phyloP scores from a whole-genome alignment of 1,140 invertebrate species.

The Ceratina australensis region DNA sequence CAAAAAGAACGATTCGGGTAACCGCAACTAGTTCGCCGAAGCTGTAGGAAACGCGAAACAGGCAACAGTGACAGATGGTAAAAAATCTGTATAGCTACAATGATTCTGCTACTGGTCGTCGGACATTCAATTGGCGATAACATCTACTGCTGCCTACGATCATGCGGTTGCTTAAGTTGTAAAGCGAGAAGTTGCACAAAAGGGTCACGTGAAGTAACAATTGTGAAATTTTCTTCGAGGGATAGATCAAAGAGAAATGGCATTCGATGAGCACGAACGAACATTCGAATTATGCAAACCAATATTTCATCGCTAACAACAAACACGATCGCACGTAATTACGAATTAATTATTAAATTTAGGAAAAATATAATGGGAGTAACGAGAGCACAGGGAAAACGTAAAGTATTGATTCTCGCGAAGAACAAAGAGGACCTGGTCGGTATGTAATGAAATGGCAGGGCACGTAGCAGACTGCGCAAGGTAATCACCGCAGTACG shows the following conservation, averaged over 20 bases:
- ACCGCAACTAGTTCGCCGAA: neutral
- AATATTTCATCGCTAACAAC: neutral
- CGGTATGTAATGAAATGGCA: neutral
- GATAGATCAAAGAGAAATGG: neutral
- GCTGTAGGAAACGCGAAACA: neutral
- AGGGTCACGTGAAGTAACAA: neutral
- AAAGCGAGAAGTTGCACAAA: constrained; percentile 13
- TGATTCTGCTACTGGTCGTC: neutral
- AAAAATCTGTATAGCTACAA: neutral
- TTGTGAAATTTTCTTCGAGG: constrained; percentile 11
- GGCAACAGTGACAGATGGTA: neutral
- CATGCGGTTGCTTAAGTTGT: neutral
- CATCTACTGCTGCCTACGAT: constrained; percentile 3
- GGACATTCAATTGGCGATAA: constrained; percentile 9
- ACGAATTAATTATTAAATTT: neutral
- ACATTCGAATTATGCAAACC: neutral
- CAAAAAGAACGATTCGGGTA: too few species aligned
- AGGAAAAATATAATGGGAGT: too few species aligned
- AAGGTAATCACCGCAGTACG: constrained; percentile 13
- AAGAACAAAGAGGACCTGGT: constrained; percentile 10
- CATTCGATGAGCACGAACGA: neutral
- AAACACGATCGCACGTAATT: neutral
- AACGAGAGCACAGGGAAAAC: neutral
- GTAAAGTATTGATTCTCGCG: neutral
- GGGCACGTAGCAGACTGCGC: constrained; percentile 6